These are phyloP conservation scores for Euwallacea similis DNA, from an alignment of 1,140 invertebrate genomes.

Conservation along the genomic window DNA sequence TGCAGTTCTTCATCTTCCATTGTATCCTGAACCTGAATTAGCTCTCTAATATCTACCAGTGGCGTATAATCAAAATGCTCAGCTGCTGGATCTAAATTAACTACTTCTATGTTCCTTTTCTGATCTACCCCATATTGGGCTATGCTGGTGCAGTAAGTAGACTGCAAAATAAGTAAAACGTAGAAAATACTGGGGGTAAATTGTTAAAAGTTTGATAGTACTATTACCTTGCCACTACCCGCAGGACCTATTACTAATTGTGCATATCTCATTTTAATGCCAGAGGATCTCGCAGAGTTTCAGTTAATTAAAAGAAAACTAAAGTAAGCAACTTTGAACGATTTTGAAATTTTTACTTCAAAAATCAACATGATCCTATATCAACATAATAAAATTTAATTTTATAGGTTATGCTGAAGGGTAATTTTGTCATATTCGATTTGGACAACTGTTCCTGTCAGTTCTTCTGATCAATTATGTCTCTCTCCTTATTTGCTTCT, in stretches of 20 bases:
- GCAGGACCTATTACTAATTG: slow-evolving; percentile 95
- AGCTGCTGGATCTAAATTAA: slow-evolving; percentile 97
- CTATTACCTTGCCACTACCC: slow-evolving; percentile 86
- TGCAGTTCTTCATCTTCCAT: slow-evolving; percentile 96
- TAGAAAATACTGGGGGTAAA: background rate
- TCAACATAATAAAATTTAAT: no score
- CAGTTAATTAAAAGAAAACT: no score
- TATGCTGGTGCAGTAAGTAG: slow-evolving; percentile 92
- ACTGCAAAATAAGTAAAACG: slow-evolving; percentile 55
- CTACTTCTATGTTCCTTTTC: slow-evolving; percentile 77
- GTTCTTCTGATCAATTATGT: no score
- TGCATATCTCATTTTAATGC: slow-evolving; percentile 77
- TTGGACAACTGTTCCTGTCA: no score
- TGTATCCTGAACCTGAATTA: slow-evolving; percentile 93
- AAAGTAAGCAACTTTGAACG: no score
- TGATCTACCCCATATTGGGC: slow-evolving; percentile 79
- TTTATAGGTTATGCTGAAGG: no score
- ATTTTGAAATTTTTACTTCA: no score
- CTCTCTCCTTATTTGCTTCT: no score
- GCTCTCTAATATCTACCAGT: slow-evolving; percentile 85
- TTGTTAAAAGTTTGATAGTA: background rate
- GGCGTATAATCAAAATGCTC: slow-evolving; percentile 93
- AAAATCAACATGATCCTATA: no score
- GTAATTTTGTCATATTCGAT: no score
- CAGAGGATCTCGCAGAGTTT: no score